These are phyloP conservation scores for Mactromeris polynyma DNA, from an alignment of 2,888 invertebrate species.

Conservation along the genomic window DNA sequence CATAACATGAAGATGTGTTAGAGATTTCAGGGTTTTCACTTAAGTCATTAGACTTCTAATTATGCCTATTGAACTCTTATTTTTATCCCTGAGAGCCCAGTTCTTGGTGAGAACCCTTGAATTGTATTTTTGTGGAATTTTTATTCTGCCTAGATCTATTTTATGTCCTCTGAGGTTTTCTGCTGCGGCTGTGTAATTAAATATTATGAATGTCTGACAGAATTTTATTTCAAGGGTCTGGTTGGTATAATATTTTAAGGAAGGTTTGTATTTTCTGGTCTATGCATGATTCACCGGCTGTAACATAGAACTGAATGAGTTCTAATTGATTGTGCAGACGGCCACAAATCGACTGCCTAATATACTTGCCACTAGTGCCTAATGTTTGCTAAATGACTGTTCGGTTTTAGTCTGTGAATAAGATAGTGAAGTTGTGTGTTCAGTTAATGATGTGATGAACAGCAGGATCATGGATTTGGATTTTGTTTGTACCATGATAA, in stretches of 20 bases:
- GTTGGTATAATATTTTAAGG: neutral
- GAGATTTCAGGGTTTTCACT: no score
- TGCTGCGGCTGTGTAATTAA: neutral
- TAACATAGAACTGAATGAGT: neutral
- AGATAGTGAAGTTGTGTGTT: neutral
- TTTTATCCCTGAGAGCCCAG: no score
- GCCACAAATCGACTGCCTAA: neutral
- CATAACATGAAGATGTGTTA: no score
- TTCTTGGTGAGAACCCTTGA: no score
- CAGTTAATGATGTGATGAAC: neutral
- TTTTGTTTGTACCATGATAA: neutral
- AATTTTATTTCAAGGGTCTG: neutral
- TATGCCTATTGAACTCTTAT: no score
- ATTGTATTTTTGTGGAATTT: no score
- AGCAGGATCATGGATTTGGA: neutral
- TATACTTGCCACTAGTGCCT: neutral
- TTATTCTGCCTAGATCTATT: no score
- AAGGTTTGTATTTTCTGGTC: neutral
- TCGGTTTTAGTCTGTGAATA: neutral
- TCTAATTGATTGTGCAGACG: slow-evolving; percentile 4
- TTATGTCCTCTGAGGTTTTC: neutral
- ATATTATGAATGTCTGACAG: neutral
- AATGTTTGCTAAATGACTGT: neutral
- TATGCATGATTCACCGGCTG: neutral
- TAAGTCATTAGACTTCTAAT: no score